phyloP scores from a whole-genome alignment of 2,797 vertebrate species.

The Semaprochilodus insignis region DNA sequence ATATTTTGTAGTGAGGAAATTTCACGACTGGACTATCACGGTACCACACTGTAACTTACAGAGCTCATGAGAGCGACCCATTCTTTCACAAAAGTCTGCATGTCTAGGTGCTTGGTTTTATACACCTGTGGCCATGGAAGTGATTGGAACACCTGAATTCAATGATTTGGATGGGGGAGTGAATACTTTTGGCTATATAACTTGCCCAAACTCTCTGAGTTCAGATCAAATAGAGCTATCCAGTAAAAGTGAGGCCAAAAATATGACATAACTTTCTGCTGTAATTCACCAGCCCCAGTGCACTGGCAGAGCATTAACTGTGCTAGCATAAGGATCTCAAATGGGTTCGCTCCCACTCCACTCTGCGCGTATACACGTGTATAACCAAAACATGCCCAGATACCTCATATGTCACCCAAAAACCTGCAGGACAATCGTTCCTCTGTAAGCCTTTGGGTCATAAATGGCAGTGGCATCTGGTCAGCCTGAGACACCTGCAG shows the following conservation, averaged over 20 bases:
- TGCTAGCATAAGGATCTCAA: constrained; percentile 7
- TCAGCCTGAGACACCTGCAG: constrained; percentile 5
- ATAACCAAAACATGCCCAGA: constrained; percentile 58
- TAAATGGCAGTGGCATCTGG: constrained; percentile 3
- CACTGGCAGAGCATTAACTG: constrained; percentile 46
- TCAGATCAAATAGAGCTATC: constrained; percentile 20
- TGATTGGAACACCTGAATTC: too few relatives aligned
- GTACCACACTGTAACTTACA: too few relatives aligned
- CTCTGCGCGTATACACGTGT: constrained; percentile 28
- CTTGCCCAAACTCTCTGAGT: not conserved
- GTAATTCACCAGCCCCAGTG: constrained; percentile 22
- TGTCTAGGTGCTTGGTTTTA: too few relatives aligned
- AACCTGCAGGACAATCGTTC: not conserved
- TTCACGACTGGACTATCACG: too few relatives aligned
- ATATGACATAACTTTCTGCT: constrained; percentile 30
- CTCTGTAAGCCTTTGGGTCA: not conserved
- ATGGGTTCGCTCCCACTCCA: constrained; percentile 37
- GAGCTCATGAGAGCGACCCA: too few relatives aligned
- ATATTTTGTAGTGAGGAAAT: too few relatives aligned
- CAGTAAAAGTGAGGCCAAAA: not conserved
- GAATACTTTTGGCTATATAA: not conserved
- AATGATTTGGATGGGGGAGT: not conserved
- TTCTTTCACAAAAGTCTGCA: too few relatives aligned
- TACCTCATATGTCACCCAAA: constrained; percentile 38
- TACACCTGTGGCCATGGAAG: too few relatives aligned